A percentile compares a stretch with the other conserved stretches of the same genome.
phyloP scores from a whole-genome alignment of 2,888 invertebrate genomes.

The Lepidochitona cinerea region DNA sequence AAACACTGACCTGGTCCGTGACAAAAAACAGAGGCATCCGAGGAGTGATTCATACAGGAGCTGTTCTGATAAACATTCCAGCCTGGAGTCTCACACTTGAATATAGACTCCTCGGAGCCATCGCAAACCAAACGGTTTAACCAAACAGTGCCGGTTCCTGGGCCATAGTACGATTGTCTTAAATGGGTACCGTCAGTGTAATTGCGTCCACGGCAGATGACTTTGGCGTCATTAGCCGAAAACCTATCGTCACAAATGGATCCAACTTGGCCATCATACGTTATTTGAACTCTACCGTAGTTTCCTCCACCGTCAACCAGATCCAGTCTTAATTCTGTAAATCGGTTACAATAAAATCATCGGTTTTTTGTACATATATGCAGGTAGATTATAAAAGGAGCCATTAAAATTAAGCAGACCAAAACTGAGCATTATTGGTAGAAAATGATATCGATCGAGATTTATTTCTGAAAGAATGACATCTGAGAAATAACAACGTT shows the following conservation, averaged over 20 bases:
- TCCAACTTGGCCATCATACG: conserved; percentile 43
- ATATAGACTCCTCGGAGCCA: conserved; percentile 43
- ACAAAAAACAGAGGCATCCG: conserved; percentile 51
- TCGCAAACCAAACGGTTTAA: conserved; percentile 47
- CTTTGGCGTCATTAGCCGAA: conserved; percentile 49
- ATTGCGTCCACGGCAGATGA: conserved; percentile 35
- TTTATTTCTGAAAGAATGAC: no score
- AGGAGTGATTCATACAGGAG: conserved; percentile 39
- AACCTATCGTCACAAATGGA: conserved; percentile 55
- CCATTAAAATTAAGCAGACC: no score
- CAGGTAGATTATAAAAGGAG: no score
- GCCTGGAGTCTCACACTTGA: conserved; percentile 42
- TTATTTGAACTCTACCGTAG: conserved; percentile 51
- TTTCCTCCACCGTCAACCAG: conserved; percentile 42
- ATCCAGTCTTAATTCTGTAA: conserved; percentile 31
- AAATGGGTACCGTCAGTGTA: not conserved
- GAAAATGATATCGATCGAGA: no score
- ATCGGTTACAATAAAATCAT: no score
- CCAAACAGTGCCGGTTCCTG: conserved; percentile 44
- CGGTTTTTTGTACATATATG: no score
- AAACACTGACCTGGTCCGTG: conserved; percentile 15
- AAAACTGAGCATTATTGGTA: no score
- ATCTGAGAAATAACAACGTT: no score
- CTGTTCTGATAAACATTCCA: conserved; percentile 40
- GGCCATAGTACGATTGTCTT: conserved; percentile 40